Conservation (phyloP, 2,113 vertebrate species). For the Gavia stellata region DNA sequence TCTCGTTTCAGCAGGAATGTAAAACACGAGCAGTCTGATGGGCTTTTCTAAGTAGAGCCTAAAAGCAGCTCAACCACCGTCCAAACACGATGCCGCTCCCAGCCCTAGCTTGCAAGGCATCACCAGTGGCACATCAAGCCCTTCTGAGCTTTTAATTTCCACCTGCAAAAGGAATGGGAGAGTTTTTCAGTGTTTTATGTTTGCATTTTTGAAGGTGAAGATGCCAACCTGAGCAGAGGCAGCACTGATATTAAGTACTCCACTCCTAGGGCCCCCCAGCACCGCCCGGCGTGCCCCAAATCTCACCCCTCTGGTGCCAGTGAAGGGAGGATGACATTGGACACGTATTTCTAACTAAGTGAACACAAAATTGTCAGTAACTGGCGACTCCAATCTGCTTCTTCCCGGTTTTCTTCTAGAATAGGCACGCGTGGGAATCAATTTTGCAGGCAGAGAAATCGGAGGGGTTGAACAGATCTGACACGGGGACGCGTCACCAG, state of each 20-base stretch:
- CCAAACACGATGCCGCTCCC: neutral
- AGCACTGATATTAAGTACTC: no score
- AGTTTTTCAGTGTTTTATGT: neutral
- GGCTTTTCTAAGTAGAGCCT: neutral
- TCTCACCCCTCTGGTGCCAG: neutral
- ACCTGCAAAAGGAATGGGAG: neutral
- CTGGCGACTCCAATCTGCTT: fast-evolving
- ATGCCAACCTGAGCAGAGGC: neutral
- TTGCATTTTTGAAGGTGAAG: neutral
- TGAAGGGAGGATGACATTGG: neutral
- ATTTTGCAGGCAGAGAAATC: neutral
- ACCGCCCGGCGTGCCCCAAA: neutral
- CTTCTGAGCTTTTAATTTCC: neutral
- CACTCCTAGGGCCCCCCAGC: neutral
- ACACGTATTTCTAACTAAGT: neutral
- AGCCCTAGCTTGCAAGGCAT: neutral
- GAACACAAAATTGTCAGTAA: neutral
- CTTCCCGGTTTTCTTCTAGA: neutral
- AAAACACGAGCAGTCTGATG: neutral
- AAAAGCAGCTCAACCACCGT: neutral
- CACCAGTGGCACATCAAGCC: no score
- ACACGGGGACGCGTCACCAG: fast-evolving
- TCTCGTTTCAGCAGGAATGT: neutral
- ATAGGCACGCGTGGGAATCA: fast-evolving
- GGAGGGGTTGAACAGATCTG: neutral